A percentile compares a stretch with the other conserved stretches of the same genome.
phyloP scores from a whole-genome alignment of 2,888 invertebrate genomes.

The Aspidiotus rigidus region DNA sequence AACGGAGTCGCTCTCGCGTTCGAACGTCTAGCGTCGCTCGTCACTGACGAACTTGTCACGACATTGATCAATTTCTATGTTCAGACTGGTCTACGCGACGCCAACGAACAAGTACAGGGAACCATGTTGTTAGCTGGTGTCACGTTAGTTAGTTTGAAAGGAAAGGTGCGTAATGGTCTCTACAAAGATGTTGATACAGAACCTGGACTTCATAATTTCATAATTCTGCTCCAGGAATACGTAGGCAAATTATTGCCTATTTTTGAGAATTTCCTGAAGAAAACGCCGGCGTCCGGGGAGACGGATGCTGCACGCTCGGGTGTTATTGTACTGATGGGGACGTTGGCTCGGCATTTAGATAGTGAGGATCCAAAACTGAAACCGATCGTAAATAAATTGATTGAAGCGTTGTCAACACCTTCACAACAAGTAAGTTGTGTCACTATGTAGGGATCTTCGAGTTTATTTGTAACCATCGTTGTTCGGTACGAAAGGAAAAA shows the following conservation, averaged over 20 bases:
- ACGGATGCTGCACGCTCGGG: slow-evolving; percentile 91
- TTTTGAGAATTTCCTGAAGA: slow-evolving; percentile 87
- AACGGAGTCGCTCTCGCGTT: slow-evolving; percentile 80
- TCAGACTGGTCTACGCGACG: slow-evolving; percentile 66
- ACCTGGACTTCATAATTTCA: not conserved
- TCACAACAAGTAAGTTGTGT: slow-evolving; percentile 66
- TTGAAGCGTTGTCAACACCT: slow-evolving; percentile 88
- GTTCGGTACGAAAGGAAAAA: too few species aligned
- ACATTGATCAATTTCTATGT: slow-evolving; percentile 73
- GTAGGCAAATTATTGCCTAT: slow-evolving; percentile 72
- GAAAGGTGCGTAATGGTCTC: slow-evolving; percentile 57
- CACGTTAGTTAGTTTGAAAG: slow-evolving; percentile 81
- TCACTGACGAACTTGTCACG: slow-evolving; percentile 59
- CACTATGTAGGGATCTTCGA: too few species aligned
- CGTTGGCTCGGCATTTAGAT: slow-evolving; percentile 88
- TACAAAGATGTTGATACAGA: not conserved
- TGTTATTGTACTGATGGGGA: slow-evolving; percentile 94
- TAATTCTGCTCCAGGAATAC: slow-evolving; percentile 47
- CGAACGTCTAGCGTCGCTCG: slow-evolving; percentile 64
- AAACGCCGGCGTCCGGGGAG: slow-evolving; percentile 71
- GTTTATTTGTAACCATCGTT: too few species aligned
- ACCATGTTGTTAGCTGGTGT: slow-evolving; percentile 93
- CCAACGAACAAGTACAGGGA: slow-evolving; percentile 61
- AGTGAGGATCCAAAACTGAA: slow-evolving; percentile 80
- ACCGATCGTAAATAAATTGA: slow-evolving; percentile 84